phyloP scores from a whole-genome alignment of 2,797 vertebrate species.

The Takifugu ocellatus region DNA sequence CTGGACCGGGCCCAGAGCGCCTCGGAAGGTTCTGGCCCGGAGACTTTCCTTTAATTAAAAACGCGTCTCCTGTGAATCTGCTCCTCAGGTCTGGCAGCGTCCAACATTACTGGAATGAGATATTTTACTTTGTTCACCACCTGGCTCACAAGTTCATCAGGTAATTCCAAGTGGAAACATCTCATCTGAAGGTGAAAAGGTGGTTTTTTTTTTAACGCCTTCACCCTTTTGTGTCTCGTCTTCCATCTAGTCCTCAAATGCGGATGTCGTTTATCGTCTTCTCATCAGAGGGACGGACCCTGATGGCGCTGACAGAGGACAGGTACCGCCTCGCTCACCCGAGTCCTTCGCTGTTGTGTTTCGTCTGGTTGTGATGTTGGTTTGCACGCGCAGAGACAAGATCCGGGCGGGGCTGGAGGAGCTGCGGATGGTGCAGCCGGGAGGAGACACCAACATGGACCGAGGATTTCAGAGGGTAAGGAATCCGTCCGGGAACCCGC shows the following conservation, averaged over 20 bases:
- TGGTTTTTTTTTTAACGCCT: not conserved
- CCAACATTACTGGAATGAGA: constrained; percentile 96
- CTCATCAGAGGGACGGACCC: constrained; percentile 85
- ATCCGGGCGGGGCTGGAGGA: constrained; percentile 92
- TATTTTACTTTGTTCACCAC: constrained; percentile 96
- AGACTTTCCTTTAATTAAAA: no score
- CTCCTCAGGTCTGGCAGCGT: constrained; percentile 91
- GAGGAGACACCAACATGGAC: constrained; percentile 94
- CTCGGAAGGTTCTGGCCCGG: no score
- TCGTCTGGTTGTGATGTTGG: not conserved
- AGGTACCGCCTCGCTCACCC: constrained; percentile 71
- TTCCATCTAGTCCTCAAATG: constrained; percentile 84
- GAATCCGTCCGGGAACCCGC: constrained; percentile 13
- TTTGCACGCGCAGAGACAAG: constrained; percentile 78
- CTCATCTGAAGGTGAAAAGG: not conserved
- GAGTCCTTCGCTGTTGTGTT: not conserved
- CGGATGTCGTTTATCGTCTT: constrained; percentile 99
- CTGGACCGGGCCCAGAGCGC: no score
- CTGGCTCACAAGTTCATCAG: constrained; percentile 95
- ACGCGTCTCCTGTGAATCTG: not conserved
- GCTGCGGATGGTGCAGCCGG: constrained; percentile 87
- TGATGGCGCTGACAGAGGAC: constrained; percentile 95
- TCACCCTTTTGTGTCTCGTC: not conserved
- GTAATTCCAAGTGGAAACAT: constrained; percentile 59
- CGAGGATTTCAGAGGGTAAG: constrained; percentile 90